Evolutionary conservation across 2,888 invertebrate genomes (phyloP).

Genomic region (Omphaloscelis lunosa): DNA sequence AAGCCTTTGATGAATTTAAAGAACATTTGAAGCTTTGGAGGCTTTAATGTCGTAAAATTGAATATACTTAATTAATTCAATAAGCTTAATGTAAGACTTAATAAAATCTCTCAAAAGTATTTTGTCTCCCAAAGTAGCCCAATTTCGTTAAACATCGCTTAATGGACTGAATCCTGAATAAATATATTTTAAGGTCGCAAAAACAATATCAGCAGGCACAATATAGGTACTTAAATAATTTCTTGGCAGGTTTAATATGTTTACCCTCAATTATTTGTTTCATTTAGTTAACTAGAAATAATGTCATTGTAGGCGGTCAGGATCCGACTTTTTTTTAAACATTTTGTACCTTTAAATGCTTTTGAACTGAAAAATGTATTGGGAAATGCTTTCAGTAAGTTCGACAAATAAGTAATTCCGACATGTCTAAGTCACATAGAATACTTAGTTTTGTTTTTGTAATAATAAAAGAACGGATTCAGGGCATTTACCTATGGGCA

Average conservation of each 20-base stretch:
- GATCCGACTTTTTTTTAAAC: background rate
- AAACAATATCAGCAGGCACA: background rate
- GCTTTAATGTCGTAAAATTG: background rate
- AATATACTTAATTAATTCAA: background rate
- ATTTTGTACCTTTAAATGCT: background rate
- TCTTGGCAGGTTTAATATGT: background rate
- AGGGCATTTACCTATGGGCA: background rate
- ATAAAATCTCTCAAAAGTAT: background rate
- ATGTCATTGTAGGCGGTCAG: background rate
- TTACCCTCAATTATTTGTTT: constrained; percentile 6
- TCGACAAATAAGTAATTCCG: background rate
- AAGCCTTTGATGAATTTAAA: constrained; percentile 12
- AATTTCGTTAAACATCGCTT: constrained; percentile 1
- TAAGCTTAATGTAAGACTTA: background rate
- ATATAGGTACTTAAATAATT: background rate
- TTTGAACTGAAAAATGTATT: background rate
- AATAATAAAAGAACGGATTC: background rate
- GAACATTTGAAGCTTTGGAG: background rate
- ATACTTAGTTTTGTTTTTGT: background rate
- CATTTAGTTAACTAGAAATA: background rate
- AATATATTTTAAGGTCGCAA: constrained; percentile 11
- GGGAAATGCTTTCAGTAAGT: background rate
- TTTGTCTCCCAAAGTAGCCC: constrained; percentile 1
- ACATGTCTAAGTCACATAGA: background rate
- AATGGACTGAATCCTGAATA: constrained; percentile 29